phyloP scores from a whole-genome alignment of 2,888 invertebrate genomes.

The Flexamia atlantica region DNA sequence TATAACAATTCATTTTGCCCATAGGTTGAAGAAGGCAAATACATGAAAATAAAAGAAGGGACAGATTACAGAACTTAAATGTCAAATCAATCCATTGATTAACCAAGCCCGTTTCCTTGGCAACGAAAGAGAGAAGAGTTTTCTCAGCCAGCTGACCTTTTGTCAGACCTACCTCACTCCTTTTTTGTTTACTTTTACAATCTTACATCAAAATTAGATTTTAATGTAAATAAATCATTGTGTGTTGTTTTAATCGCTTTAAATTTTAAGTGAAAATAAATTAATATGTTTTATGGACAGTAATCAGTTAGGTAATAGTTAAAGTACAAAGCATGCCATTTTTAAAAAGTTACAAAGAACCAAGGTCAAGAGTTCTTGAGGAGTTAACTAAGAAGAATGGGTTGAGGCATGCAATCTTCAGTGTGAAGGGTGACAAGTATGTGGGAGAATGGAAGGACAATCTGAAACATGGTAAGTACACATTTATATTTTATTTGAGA shows the following conservation, averaged over 20 bases:
- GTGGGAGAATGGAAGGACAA: conserved; percentile 59
- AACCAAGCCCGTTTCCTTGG: conserved; percentile 2
- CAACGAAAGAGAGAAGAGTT: not conserved
- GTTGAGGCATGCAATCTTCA: conserved; percentile 78
- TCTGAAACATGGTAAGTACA: conserved; percentile 66
- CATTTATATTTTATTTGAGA: not conserved
- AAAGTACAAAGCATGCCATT: conserved; percentile 60
- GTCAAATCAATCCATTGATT: conserved; percentile 1
- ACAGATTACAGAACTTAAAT: no score
- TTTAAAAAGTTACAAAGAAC: conserved; percentile 60
- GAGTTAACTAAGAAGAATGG: conserved; percentile 78
- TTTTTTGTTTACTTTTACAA: not conserved
- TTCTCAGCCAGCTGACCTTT: not conserved
- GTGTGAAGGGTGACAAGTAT: conserved; percentile 75
- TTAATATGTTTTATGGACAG: not conserved
- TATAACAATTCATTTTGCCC: no score
- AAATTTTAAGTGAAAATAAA: not conserved
- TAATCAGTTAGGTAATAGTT: not conserved
- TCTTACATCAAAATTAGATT: no score
- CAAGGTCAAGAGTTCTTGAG: conserved; percentile 72
- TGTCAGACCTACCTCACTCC: conserved; percentile 19
- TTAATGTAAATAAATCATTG: not conserved
- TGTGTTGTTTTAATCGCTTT: not conserved
- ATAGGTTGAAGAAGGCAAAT: no score
- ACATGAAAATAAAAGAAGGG: no score